Evolutionary conservation across 30 jellyfish, hydroid and myxozoan species (phyloP), one percentile per base, ranked within the genome.

Genomic region (Cassiopea andromeda): DNA sequence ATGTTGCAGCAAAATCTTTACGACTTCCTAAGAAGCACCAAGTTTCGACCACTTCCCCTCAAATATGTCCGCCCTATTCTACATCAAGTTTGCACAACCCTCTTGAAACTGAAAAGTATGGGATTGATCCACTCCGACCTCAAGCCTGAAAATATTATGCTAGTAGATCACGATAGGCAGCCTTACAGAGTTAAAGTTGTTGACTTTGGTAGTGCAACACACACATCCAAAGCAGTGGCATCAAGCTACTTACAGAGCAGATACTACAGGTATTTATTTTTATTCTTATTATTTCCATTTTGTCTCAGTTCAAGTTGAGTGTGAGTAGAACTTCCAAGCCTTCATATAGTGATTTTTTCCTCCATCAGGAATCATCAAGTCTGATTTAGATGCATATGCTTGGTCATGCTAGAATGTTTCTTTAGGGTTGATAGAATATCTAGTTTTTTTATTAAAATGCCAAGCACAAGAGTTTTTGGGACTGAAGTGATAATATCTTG

Each of bases 191-290:
- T 96, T 75, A 96, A 96, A 75, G 99, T 96, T 19, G 99, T 96
- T 17, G 99, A 96, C 83, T 96, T 96, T 84, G 99, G 99, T 15
- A 96, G 99, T 87, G 99, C 99, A 58, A 96, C 99, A 6, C 99
- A 96, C 81, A 91, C 98, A 0, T 79, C 99, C 0, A 96, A 96
- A 74, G 99, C 99, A 8, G 99, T 96, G 38, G 98, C 99, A 1
- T 96, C 99, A 19, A 96, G 99, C 73, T 96, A 96, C 75, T 69
- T 96, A 49, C 99, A 96, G 83, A 96, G 99, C 85, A 97, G 99
- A 77, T 96, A 96, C 70, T 96, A 96, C 77, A 82, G 99, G 99
- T 96, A 87, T 16, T 6, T 1, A 61, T 17, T 57, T 57, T 57
- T 5, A 7, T 57, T 57, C n/a, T n/a, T n/a, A n/a, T n/a, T n/a